Conservation (phyloP, 2,888 invertebrate genomes). For the Bruchidius siliquastri region DNA sequence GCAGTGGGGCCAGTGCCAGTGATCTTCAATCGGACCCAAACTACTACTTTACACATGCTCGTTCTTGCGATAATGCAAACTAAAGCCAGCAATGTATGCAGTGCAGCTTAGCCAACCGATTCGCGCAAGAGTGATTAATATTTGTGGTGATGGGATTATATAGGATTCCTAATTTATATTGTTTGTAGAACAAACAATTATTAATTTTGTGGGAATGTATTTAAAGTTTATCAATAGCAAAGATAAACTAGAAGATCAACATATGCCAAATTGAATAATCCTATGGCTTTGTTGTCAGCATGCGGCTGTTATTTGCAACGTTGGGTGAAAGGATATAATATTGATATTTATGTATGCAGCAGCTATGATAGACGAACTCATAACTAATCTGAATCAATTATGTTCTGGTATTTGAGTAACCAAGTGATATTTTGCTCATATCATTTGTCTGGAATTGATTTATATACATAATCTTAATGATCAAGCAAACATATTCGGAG, state of each 20-base stretch:
- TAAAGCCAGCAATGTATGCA: not conserved
- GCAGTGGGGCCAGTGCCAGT: too few relatives aligned
- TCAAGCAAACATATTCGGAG: too few relatives aligned
- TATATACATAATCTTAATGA: too few relatives aligned
- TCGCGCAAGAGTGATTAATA: not conserved
- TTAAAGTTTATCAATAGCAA: not conserved
- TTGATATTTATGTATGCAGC: too few relatives aligned
- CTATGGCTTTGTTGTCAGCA: not conserved
- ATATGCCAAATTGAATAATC: not conserved
- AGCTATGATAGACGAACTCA: too few relatives aligned
- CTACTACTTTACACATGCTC: too few relatives aligned
- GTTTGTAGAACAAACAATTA: not conserved
- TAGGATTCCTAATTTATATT: not conserved
- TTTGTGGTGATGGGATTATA: not conserved
- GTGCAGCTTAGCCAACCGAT: not conserved
- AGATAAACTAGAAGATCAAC: not conserved
- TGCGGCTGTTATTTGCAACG: not conserved
- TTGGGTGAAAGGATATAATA: not conserved
- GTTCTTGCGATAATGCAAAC: too few relatives aligned
- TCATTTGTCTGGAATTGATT: too few relatives aligned
- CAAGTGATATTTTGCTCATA: too few relatives aligned
- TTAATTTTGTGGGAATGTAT: not conserved
- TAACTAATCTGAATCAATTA: too few relatives aligned
- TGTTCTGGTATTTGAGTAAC: too few relatives aligned
- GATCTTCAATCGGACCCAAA: too few relatives aligned